phyloP scores from a whole-genome alignment of 2,888 invertebrate species.

The Catocala fraxini region DNA sequence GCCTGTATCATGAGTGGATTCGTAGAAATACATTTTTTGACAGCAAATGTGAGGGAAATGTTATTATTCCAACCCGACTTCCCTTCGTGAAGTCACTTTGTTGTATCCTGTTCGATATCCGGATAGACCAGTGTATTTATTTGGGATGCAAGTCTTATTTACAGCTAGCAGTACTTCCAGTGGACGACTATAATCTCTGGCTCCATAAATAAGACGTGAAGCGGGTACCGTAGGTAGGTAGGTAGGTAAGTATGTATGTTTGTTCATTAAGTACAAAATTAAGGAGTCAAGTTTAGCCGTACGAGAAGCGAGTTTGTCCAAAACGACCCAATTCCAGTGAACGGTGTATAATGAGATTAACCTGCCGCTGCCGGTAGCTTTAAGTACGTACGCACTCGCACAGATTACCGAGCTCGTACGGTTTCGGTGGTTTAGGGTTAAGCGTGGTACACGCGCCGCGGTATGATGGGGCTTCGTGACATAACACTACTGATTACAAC shows the following conservation, averaged over 20 bases:
- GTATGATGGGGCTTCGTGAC: conserved; percentile 66
- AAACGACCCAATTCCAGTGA: conserved; percentile 68
- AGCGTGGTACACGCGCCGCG: conserved; percentile 56
- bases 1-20: no score
- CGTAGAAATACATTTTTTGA: no score
- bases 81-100: no score
- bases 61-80: no score
- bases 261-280: conserved; percentile 1
- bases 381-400: conserved; percentile 63
- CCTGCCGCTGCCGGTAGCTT: conserved; percentile 52
- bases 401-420: conserved; percentile 80
- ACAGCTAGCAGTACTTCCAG: no score
- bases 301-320: conserved; percentile 14
- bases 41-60: no score
- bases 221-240: no score
- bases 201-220: no score
- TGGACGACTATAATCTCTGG: no score
- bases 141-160: no score
- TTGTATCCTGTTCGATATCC: no score
- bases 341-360: conserved; percentile 77
- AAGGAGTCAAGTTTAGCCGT: background rate
- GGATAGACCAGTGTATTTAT: no score
- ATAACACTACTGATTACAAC: conserved; percentile 39
- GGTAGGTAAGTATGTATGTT: background rate
- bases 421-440: conserved; percentile 85